Evolutionary conservation across 2,888 invertebrate genomes (phyloP), one percentile per base, ranked within the genome.

Genomic region (Mythimna pallens): DNA sequence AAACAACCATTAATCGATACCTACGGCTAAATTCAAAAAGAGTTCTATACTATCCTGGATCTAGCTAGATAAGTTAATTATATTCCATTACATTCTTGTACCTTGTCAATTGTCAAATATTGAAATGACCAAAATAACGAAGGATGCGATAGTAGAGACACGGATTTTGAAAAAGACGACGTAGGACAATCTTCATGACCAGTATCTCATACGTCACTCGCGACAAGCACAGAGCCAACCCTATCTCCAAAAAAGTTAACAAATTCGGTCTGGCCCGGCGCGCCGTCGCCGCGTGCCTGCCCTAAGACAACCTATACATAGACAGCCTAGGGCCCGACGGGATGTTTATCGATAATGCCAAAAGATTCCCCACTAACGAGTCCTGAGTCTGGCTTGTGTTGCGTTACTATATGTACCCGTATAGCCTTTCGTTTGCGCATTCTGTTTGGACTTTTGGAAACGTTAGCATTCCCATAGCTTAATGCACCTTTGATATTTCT

Each of bases 231-330:
- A 14, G 70, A 74, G 89, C 57, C 93, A 94, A 78, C 95, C 95
- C 95, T 95, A 92, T 73, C 80, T 82, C 90, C 93, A 87, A 94
- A 94, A 94, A 93, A 90, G 86, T 88, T 86, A 88, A 88, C 89
- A 90, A 91, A 90, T 91, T 86, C 87, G 76, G 85, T 67, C 89
- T 88, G 89, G 91, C 87, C 89, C 89, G 92, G 73, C 89, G 88
- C 89, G 89, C 86, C 89, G 89, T 81, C 86, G 92, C 93, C 90
- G 90, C 91, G 91, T 93, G 93, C 95, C 95, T 95, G 95, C 94
- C 95, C 95, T 95, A 93, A 94, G 93, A 91, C 95, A 95, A 95
- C 93, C 88, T 92, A 93, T 88, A 93, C 92, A 93, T 93, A 94
- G 93, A 87, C 91, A 88, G 90, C 93, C 93, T 94, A 94, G 94